A percentile compares a stretch with the other conserved stretches of the same genome.
Conservation (phyloP, 2,888 invertebrate species). For the Thymelicus sylvestris region DNA sequence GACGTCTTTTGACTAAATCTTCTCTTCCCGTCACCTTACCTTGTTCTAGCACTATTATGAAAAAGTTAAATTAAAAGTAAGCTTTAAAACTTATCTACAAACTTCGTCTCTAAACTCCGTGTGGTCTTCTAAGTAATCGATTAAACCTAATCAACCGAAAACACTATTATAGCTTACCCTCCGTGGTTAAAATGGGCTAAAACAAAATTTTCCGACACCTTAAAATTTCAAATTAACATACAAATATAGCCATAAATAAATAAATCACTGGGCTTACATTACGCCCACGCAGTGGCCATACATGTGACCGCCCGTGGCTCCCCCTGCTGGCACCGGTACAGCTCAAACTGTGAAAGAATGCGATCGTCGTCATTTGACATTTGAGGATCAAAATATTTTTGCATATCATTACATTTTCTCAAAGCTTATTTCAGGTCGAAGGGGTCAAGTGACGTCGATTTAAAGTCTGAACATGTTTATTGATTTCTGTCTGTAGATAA, state of each 20-base stretch:
- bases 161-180: constrained; percentile 6
- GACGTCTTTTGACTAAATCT: too few species aligned
- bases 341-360: constrained; percentile 28
- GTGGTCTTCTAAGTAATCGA: neutral
- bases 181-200: neutral
- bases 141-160: constrained; percentile 15
- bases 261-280: constrained; percentile 13
- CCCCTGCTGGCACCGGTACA: constrained; percentile 26
- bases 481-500: neutral
- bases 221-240: constrained; percentile 26
- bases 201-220: constrained; percentile 17
- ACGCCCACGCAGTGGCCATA: constrained; percentile 25
- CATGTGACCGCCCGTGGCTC: constrained; percentile 40
- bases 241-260: constrained; percentile 28
- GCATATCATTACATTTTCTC: constrained; percentile 30
- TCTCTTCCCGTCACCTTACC: too few species aligned
- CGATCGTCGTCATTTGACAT: constrained; percentile 11
- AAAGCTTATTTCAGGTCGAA: neutral
- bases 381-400: constrained; percentile 26
- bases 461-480: neutral
- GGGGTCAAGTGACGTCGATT: too few species aligned
- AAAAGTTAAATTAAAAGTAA: too few species aligned
- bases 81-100: too few species aligned
- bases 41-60: too few species aligned
- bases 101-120: neutral